phyloP scores from a whole-genome alignment of 2,797 vertebrate genomes.

The Mus caroli region DNA sequence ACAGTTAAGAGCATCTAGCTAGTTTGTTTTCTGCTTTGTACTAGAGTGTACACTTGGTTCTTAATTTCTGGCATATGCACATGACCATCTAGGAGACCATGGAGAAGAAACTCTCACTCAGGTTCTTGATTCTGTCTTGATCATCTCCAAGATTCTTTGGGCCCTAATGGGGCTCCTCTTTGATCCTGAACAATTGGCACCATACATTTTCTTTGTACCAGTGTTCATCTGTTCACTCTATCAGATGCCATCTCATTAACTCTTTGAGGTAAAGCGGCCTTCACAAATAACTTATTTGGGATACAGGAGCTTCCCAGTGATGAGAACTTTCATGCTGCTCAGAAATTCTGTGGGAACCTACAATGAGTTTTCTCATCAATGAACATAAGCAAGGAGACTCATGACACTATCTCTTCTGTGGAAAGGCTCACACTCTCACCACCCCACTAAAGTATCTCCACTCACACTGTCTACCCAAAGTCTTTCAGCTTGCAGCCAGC shows the following conservation, averaged over 20 bases:
- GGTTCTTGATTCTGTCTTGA: not conserved
- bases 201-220: not conserved
- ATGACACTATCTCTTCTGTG: not conserved
- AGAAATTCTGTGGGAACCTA: not conserved
- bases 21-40: not conserved
- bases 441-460: not conserved
- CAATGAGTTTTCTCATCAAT: not conserved
- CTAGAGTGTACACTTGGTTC: not conserved
- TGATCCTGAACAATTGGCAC: not conserved
- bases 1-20: not conserved
- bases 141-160: not conserved
- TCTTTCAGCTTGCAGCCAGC: not conserved
- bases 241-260: not conserved
- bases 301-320: not conserved
- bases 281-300: not conserved
- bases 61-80: not conserved
- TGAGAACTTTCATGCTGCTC: not conserved
- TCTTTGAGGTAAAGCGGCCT: not conserved
- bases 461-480: not conserved
- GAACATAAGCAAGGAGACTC: not conserved
- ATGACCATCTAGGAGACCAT: not conserved
- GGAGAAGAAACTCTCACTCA: not conserved
- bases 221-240: not conserved
- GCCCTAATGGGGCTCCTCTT: not conserved
- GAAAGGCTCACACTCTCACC: not conserved